A percentile compares a stretch with the other conserved stretches of the same genome.
These are phyloP conservation scores for Solea solea DNA, from an alignment of 2,113 vertebrate genomes.

Conservation along the genomic window DNA sequence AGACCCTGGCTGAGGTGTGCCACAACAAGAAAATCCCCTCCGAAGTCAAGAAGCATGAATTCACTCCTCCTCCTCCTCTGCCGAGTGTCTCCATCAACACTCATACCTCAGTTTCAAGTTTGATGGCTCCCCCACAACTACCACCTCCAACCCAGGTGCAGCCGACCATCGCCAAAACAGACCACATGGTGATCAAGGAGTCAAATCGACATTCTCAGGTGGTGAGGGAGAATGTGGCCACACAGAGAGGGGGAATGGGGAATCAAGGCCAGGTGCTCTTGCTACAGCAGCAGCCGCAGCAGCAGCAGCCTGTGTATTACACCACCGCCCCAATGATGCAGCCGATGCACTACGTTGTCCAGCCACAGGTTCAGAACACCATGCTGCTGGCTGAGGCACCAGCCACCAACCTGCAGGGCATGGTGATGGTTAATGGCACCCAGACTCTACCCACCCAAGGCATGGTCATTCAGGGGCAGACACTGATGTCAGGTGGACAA, in stretches of 20 bases:
- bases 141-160: slow-evolving; percentile 7
- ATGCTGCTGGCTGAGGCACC: slow-evolving; percentile 61
- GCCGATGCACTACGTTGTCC: slow-evolving; percentile 69
- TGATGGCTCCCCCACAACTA: background rate
- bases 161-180: background rate
- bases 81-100: slow-evolving; percentile 36
- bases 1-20: slow-evolving; percentile 90
- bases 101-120: slow-evolving; percentile 25
- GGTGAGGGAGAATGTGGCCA: slow-evolving; percentile 12
- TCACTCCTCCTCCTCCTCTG: slow-evolving; percentile 28
- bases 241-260: slow-evolving; percentile 16
- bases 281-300: slow-evolving; percentile 51
- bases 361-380: slow-evolving; percentile 66
- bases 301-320: slow-evolving; percentile 76
- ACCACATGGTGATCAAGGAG: slow-evolving; percentile 43
- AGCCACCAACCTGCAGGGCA: slow-evolving; percentile 50
- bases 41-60: slow-evolving; percentile 31
- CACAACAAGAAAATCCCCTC: slow-evolving; percentile 74
- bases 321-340: slow-evolving; percentile 63
- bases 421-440: slow-evolving; percentile 61
- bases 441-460: slow-evolving; percentile 33
- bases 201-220: slow-evolving; percentile 27
- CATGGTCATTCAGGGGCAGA: slow-evolving; percentile 43
- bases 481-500: slow-evolving; percentile 33
- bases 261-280: slow-evolving; percentile 65